Conservation (phyloP, 2,113 vertebrate genomes). For the Lepus timidus region DNA sequence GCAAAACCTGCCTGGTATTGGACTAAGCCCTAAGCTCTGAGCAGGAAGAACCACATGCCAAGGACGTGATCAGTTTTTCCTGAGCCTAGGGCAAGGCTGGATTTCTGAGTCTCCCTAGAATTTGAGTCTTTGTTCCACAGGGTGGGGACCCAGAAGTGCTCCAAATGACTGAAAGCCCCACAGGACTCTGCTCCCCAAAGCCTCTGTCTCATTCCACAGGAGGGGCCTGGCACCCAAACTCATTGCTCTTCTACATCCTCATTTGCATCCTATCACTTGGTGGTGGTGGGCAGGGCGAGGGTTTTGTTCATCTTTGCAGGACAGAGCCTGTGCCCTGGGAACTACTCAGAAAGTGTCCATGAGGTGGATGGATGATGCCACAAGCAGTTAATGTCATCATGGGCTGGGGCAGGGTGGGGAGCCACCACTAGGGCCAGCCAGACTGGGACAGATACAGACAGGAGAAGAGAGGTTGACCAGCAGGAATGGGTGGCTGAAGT, state of each 20-base stretch:
- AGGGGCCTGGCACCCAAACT: background rate
- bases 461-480: background rate
- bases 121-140: background rate
- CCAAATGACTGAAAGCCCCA: background rate
- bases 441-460: background rate
- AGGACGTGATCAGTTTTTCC: conserved; percentile 64
- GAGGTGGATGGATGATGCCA: no score
- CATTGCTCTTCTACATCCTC: background rate
- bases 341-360: background rate
- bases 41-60: conserved; percentile 74
- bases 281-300: rapidly evolving
- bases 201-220: background rate
- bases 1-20: conserved; percentile 72
- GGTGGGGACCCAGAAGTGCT: background rate
- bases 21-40: conserved; percentile 75
- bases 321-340: background rate
- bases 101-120: conserved; percentile 52
- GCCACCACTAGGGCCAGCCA: background rate
- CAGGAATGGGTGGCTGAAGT: background rate
- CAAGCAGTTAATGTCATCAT: background rate
- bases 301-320: background rate
- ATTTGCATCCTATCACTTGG: background rate
- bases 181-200: background rate
- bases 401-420: background rate
- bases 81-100: conserved; percentile 40